Conservation (phyloP, 2,113 vertebrate species). For the Acrocephalus arundinaceus region DNA sequence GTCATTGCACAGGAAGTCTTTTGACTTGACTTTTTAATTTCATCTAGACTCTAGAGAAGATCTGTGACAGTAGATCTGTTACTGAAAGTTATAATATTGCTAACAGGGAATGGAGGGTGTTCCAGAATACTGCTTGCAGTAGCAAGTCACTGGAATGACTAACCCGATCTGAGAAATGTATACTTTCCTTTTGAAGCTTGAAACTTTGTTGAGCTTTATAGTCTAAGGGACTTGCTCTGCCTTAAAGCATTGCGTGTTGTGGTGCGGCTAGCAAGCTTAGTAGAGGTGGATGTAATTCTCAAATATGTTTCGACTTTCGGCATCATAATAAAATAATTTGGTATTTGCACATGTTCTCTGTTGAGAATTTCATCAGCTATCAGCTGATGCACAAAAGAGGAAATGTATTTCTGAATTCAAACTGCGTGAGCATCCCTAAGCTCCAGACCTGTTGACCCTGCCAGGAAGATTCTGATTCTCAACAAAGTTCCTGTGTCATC, state of each 20-base stretch:
- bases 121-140: neutral
- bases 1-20: neutral
- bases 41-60: neutral
- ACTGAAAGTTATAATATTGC: neutral
- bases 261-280: neutral
- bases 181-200: neutral
- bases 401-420: neutral
- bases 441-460: neutral
- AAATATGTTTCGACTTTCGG: neutral
- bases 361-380: neutral
- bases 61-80: fast-evolving
- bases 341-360: neutral
- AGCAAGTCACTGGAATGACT: neutral
- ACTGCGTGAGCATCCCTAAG: neutral
- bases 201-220: neutral
- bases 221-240: neutral
- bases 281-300: neutral
- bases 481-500: neutral
- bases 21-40: neutral
- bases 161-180: neutral
- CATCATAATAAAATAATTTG: neutral
- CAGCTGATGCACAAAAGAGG: neutral
- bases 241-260: neutral
- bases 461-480: neutral
- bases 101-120: neutral